Conservation (phyloP, 1,140 invertebrate genomes). For the Camponotus vicinus region DNA sequence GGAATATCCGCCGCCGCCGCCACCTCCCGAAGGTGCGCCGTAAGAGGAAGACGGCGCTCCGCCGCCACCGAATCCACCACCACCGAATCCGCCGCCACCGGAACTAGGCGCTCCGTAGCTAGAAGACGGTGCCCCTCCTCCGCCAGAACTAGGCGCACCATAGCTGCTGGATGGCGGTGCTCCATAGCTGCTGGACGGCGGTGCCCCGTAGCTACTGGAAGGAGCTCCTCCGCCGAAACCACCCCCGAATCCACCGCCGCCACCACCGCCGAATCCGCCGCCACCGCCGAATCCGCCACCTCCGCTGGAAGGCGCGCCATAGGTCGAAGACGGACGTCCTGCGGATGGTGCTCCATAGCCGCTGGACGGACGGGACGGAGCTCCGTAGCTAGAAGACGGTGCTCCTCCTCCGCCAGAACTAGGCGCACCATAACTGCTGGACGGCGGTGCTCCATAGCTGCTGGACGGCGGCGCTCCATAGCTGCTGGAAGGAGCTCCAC, state of each 20-base stretch:
- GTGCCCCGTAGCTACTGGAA: constrained; percentile 53
- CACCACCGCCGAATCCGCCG: constrained; percentile 74
- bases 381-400: constrained; percentile 79
- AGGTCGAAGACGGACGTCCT: constrained; percentile 81
- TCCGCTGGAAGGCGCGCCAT: constrained; percentile 82
- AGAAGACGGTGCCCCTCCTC: too few relatives aligned
- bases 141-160: constrained; percentile 47
- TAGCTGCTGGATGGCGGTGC: constrained; percentile 26
- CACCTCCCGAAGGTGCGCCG: constrained; percentile 77
- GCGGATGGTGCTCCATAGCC: constrained; percentile 75
- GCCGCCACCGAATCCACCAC: constrained; percentile 46
- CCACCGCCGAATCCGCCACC: constrained; percentile 78
- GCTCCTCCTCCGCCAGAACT: constrained; percentile 61
- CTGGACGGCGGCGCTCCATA: constrained; percentile 82
- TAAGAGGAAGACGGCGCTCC: constrained; percentile 84
- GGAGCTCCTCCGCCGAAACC: constrained; percentile 58
- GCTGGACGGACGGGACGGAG: constrained; percentile 55
- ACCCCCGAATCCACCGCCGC: too few relatives aligned
- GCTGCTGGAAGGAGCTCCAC: constrained; percentile 73
- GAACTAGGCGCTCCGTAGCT: background rate
- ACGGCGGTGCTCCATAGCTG: constrained; percentile 75
- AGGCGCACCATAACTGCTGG: constrained; percentile 82
- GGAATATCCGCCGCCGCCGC: constrained; percentile 67
- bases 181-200: constrained; percentile 16
- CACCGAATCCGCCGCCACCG: constrained; percentile 50